A percentile compares a stretch with the other conserved stretches of the same genome.
Conservation (phyloP, 2,797 vertebrate species). For the Miichthys miiuy region DNA sequence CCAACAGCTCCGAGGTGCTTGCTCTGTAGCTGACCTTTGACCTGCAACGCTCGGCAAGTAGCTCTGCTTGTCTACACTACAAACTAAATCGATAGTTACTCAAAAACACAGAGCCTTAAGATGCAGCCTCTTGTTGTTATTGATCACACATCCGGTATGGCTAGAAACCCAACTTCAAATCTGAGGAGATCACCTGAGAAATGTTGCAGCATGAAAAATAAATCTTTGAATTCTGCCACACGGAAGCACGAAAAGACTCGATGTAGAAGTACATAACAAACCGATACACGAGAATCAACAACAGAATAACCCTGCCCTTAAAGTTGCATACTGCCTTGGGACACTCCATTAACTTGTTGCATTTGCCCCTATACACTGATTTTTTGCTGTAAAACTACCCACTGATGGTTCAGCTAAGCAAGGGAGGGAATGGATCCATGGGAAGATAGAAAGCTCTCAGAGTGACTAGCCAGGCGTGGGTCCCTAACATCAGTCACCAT, state of each 20-base stretch:
- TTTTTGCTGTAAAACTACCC: conserved; percentile 47
- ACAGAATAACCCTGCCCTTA: background rate
- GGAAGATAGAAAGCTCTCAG: conserved; percentile 30
- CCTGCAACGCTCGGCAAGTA: background rate
- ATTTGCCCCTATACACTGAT: background rate
- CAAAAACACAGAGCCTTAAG: background rate
- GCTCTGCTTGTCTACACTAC: conserved; percentile 28
- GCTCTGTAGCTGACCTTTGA: conserved; percentile 16
- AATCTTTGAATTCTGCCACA: background rate
- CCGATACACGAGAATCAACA: background rate
- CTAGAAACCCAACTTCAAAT: conserved; percentile 25
- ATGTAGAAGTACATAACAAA: background rate
- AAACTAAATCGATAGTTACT: conserved; percentile 34
- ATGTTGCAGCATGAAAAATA: background rate
- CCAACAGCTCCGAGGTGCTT: background rate
- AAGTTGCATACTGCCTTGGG: background rate
- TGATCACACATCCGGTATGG: background rate
- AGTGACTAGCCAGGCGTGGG: conserved; percentile 60
- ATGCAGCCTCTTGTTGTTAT: conserved; percentile 3
- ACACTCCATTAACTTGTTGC: conserved; percentile 48
- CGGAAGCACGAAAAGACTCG: background rate
- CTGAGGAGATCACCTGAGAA: background rate
- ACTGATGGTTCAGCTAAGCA: conserved; percentile 50
- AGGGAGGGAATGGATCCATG: conserved; percentile 6
- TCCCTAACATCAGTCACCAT: conserved; percentile 60